Evolutionary conservation across 1,140 invertebrate genomes (phyloP), one percentile per base, ranked within the genome.

Genomic region (Sarcophaga peregrina): DNA sequence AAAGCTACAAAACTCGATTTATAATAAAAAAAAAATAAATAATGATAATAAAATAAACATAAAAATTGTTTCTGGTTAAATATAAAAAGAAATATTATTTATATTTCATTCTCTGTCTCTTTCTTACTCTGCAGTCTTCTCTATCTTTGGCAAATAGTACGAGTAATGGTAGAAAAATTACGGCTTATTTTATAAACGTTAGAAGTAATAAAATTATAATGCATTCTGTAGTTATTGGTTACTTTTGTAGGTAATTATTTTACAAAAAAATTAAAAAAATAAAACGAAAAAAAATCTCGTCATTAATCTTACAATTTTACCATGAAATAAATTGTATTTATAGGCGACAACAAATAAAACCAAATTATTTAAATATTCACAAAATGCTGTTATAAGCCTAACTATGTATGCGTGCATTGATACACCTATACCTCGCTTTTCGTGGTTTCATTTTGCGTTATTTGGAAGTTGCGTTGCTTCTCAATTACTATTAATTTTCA

Each of bases 261-360:
- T n/a, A n/a, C n/a, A n/a, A n/a, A n/a, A n/a, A n/a, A n/a, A n/a
- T n/a, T n/a, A n/a, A n/a, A n/a, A n/a, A n/a, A n/a, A n/a, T n/a
- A n/a, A n/a, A n/a, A n/a, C n/a, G 20, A 68, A 20, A 20, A 68
- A 68, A 37, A 68, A 25, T 20, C 62, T 68, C n/a, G 62, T 68
- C 20, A 68, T 68, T 68, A 68, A 68, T 68, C 62, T 68, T 20
- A 25, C 62, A 68, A 68, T 68, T 68, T 68, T 68, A 20, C 62
- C 17, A 68, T 68, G 62, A 68, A 68, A 68, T 68, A 68, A 37
- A 37, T 37, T 37, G 25, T 68, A 68, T 68, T 68, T 68, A 68
- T 25, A 37, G 1, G 25, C 25, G 25, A 37, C 25, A 45, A 76
- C 74, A 76, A 76, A 76, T 47, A 15, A 76, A 76, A 76, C 48